Base-by-base conservation (phyloP, 2,113 vertebrate species). In the Xiphias gladius region DNA sequence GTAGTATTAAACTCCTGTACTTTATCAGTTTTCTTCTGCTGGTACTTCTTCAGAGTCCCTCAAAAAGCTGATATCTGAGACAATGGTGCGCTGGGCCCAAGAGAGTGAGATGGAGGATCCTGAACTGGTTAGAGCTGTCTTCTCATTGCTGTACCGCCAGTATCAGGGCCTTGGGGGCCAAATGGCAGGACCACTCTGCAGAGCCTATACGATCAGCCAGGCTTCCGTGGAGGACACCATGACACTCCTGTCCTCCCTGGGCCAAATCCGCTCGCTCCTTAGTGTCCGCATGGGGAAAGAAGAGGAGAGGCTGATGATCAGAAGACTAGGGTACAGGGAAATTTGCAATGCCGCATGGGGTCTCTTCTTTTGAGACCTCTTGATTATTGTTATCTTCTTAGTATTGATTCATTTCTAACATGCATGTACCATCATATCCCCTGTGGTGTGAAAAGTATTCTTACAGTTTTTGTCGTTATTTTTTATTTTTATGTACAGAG, bases 291-390 rank as follows among this genome's bases (percentile, higher is more conserved):
- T 99, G 98, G 98, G 97, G 39, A 96, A 94, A 78, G 97, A 99
- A 72, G 98, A 99, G 84, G 98, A 99, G 91, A 96, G 96, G 75
- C 95, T 98, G 43, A 99, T 99, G 98, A 99, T 98, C 84, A 96
- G 95, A 72, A 97, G 96, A 84, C 91, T 99, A 11, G 98, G 98
- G 98, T 99, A 80, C 13, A 32, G 1, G 4, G 10, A 65, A 0
- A 39, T 68, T 64, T 67, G 19, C 9, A 13, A 30, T 50, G 20
- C 1, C 13, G 22, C 10, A 10, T 28, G 11, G 3, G 0, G 22
- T 71, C 26, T 6, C n/a, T 37, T 50, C 17, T 24, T 52, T 68
- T 84, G 12, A 30, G 19, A 58, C 11, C 9, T 54, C 26, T 39
- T 63, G 32, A 71, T 59, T 32, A 30, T 26, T 68, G 10, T 54